Evolutionary conservation across 2,797 vertebrate species (phyloP).

Genomic region (Gallinago solitaria): DNA sequence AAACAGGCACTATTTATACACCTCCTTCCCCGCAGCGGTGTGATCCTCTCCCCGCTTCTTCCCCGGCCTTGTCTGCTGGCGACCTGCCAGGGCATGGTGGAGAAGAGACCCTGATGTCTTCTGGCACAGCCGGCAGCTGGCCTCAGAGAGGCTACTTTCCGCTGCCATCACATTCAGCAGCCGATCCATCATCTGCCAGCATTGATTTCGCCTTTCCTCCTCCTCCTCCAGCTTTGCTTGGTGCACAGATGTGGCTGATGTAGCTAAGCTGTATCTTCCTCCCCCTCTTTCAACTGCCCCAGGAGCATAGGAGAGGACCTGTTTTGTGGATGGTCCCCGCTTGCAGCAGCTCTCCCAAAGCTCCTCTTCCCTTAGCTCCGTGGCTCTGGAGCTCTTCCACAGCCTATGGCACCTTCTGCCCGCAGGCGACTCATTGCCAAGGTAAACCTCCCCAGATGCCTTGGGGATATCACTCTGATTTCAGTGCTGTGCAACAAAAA

Average conservation of each 20-base stretch:
- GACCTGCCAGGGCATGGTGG: neutral
- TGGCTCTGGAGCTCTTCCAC: neutral
- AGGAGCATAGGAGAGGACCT: neutral
- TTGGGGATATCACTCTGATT: neutral
- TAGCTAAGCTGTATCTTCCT: neutral
- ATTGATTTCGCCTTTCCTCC: rapidly evolving
- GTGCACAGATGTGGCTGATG: neutral
- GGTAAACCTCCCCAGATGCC: neutral
- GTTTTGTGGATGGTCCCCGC: neutral
- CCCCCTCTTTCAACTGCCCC: neutral
- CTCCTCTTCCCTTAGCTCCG: neutral
- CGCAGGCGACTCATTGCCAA: neutral
- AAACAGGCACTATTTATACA: conserved; percentile 40
- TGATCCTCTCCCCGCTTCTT: neutral
- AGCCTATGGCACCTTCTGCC: neutral
- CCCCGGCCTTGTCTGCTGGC: neutral
- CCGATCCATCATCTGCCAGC: neutral
- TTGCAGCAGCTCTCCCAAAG: neutral
- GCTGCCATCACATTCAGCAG: neutral
- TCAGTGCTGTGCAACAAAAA: neutral
- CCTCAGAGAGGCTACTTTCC: neutral
- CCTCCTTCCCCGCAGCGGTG: neutral
- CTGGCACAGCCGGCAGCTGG: neutral
- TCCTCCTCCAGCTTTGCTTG: neutral
- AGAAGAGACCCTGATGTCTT: neutral